A percentile compares a stretch with the other conserved stretches of the same genome.
phyloP scores from a whole-genome alignment of 2,888 invertebrate genomes.

The Ethmia dodecea region DNA sequence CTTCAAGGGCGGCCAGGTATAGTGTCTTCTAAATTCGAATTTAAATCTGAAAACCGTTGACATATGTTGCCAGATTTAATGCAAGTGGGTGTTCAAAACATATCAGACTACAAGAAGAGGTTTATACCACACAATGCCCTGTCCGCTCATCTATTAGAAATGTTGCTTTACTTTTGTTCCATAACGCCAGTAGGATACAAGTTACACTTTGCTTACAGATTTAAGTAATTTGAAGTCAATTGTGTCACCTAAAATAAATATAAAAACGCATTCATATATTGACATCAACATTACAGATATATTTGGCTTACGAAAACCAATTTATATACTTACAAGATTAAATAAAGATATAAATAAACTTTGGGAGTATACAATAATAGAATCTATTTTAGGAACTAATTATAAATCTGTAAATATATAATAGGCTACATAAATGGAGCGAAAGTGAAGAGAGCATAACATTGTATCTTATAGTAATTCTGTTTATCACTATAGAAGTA shows the following conservation, averaged over 20 bases:
- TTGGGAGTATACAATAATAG: conserved; percentile 25
- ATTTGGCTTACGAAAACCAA: no score
- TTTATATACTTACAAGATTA: no score
- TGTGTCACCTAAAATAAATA: conserved; percentile 16
- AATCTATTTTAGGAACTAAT: conserved; percentile 28
- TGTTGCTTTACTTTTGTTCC: conserved; percentile 70
- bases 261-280: conserved; percentile 1
- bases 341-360: conserved; percentile 8
- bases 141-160: conserved; percentile 30
- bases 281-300: conserved; percentile 2
- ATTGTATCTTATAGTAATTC: conserved; percentile 44
- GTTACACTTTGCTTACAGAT: conserved; percentile 5
- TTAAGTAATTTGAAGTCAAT: conserved; percentile 19
- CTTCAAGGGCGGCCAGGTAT: conserved; percentile 32
- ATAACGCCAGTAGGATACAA: conserved; percentile 31
- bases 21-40: conserved; percentile 19
- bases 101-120: conserved; percentile 19
- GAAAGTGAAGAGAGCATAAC: conserved; percentile 57
- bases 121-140: conserved; percentile 18
- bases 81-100: no score
- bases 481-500: conserved; percentile 56
- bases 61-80: no score
- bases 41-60: conserved; percentile 51
- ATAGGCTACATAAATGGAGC: conserved; percentile 41
- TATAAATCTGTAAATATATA: conserved; percentile 47